Evolutionary conservation across 30 jellyfish, hydroid and myxozoan genomes (phyloP), one percentile per base, ranked within the genome.

Genomic region (Mastigias papua): DNA sequence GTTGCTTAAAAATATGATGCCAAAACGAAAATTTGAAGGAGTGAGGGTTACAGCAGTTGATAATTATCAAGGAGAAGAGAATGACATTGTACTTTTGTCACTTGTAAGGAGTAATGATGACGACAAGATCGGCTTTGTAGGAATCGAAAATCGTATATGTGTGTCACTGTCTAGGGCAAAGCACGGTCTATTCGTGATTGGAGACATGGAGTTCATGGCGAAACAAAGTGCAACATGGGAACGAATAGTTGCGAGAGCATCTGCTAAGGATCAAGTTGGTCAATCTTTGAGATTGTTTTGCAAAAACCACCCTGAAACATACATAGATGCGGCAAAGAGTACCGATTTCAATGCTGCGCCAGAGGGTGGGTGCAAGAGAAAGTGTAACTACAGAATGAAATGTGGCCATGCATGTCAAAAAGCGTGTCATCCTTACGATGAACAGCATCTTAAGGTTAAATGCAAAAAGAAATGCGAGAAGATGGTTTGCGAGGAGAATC

Each of bases 41-140:
- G 99, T 89, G 10, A 71, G 89, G 25, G 96, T 94, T 1, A 70
- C 97, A 20, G 80, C 97, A 1, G 97, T 94, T 70, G 97, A 90
- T 67, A 90, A 86, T 61, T 94, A 35, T 76, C 99, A 94, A 69
- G 99, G 99, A 1, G 97, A 94, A 80, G 99, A 94, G 60, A 94
- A 94, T 67, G 97, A 94, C 46, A 90, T 94, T 26, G 80, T 94
- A 0, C 60, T 94, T 34, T 65, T 94, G 72, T 94, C 99, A 0
- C 91, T 94, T 27, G 99, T 94, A 1, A 49, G 97, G 61, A 94
- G 94, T 80, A 94, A 86, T 73, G 87, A 54, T 29, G 70, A 69
- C 20, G 92, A 82, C 11, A 67, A 60, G 34, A 77, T 93, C 25
- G 98, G 99, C 1, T 94, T 94, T 48, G 68, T 90, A 15, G 92